Evolutionary conservation across 2,888 invertebrate species (phyloP), one percentile per base, ranked within the genome.

Genomic region (Apodemia zela): DNA sequence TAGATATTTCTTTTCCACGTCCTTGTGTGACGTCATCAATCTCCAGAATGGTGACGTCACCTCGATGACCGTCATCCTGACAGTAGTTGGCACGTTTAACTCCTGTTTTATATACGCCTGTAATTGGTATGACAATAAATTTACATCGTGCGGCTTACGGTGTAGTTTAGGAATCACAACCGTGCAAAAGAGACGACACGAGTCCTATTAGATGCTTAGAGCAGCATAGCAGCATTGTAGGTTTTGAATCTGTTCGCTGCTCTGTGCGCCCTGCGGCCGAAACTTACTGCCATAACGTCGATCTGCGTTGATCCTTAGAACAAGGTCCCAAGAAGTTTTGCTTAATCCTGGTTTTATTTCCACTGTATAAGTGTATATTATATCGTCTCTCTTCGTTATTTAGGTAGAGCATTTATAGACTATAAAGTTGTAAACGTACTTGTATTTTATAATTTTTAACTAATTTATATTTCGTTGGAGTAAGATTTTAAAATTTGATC

Each of bases 361-460:
- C 18, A 13, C 15, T 5, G 3, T 18, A 49, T n/a, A 49, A 49
- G 6, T 47, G 18, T n/a, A 49, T 18, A 18, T 18, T 15, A 21
- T 54, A 21, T 54, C 54, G 54, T 54, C 54, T 54, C 54, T 54
- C 54, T 54, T 25, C 21, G 54, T 54, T 54, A 25, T 6, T 25
- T 54, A 54, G 25, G 13, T 54, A 54, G 42, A 42, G 54, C 54
- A 54, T 54, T 54, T 54, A 54, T 54, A 54, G 54, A 54, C 15
- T 54, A 49, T 49, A 54, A 54, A 54, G 54, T 54, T 54, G 54
- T 54, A 25, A 54, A 54, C 54, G 51, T 51, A 51, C 38, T n/a
- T n/a, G 21, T 51, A 51, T 51, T 51, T 51, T 54, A 25, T 54
- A 54, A 54, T 54, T 54, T 54, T 54, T 21, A 54, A 54, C 18